Evolutionary conservation across 1,140 invertebrate species (phyloP).

Genomic region (Bombus haemorrhoidalis): DNA sequence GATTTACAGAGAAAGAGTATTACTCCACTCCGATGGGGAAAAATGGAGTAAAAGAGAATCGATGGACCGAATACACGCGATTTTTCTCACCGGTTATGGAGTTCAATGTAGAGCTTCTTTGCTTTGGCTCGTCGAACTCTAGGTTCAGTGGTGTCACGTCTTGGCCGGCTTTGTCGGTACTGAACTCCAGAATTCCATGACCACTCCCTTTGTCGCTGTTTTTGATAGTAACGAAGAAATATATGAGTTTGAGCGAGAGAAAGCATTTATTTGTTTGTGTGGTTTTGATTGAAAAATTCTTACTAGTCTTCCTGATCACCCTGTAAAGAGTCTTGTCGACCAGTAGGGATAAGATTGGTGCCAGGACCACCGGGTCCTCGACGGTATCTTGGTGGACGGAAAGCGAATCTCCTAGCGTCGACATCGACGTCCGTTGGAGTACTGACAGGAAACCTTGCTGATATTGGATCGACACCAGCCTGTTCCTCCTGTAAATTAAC

Average conservation of each 20-base stretch:
- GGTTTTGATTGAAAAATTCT: conserved; percentile 54
- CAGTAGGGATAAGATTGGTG: conserved; percentile 76
- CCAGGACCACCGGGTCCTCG: conserved; percentile 75
- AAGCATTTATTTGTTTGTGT: too few relatives aligned
- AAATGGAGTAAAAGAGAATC: conserved; percentile 1
- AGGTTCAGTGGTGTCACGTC: conserved; percentile 94
- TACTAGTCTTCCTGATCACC: conserved; percentile 82
- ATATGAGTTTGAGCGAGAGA: neutral
- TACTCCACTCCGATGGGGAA: conserved; percentile 17
- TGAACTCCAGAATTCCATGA: conserved; percentile 91
- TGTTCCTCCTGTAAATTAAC: conserved; percentile 85
- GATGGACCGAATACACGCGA: conserved; percentile 12
- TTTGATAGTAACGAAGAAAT: neutral
- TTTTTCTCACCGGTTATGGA: conserved; percentile 87
- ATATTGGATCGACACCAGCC: conserved; percentile 86
- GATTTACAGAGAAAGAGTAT: conserved; percentile 2
- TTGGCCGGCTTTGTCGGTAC: conserved; percentile 93
- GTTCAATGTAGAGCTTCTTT: conserved; percentile 87
- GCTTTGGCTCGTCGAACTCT: conserved; percentile 88
- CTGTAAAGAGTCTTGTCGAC: conserved; percentile 78
- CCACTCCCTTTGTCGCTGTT: conserved; percentile 83
- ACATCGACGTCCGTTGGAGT: conserved; percentile 81
- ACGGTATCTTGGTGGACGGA: conserved; percentile 82
- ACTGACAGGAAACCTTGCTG: conserved; percentile 78
- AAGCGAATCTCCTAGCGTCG: conserved; percentile 83